A percentile compares a stretch with the other conserved stretches of the same genome.
Evolutionary conservation across 2,888 invertebrate genomes (phyloP).

Genomic region (Tenthredo notha): DNA sequence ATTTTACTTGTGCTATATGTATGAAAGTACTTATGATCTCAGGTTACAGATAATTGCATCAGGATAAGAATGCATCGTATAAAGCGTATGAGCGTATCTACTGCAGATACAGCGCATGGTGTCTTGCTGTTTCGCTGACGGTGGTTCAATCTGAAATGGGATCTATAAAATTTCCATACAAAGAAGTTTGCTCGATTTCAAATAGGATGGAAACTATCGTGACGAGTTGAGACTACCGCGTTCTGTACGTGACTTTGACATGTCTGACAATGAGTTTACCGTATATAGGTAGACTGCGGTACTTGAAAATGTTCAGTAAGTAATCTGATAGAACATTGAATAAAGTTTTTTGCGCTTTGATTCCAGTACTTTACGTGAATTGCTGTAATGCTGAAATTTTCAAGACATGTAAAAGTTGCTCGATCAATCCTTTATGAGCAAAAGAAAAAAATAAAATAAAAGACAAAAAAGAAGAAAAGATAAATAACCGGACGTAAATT

Average conservation of each 20-base stretch:
- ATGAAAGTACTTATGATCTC: no score
- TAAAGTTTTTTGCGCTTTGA: not conserved
- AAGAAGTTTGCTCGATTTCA: slow-evolving; percentile 33
- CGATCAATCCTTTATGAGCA: not conserved
- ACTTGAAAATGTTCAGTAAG: not conserved
- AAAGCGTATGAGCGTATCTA: not conserved
- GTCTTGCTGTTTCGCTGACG: slow-evolving; percentile 28
- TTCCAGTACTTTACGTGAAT: not conserved
- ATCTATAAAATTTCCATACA: slow-evolving; percentile 48
- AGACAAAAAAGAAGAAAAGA: not conserved
- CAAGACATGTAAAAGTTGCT: not conserved
- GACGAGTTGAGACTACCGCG: not conserved
- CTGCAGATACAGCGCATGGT: not conserved
- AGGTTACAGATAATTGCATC: not conserved
- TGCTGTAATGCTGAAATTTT: not conserved
- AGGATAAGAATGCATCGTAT: not conserved
- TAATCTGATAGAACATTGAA: not conserved
- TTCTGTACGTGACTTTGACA: slow-evolving; percentile 26
- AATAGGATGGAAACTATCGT: slow-evolving; percentile 37
- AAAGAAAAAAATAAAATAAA: not conserved
- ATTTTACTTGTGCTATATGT: not conserved
- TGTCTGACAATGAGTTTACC: slow-evolving; percentile 1
- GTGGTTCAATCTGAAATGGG: slow-evolving; percentile 25
- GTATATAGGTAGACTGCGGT: not conserved
- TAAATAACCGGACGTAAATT: not conserved